phyloP scores from a whole-genome alignment of 2,888 invertebrate genomes.

The Entomobrya multifasciata region DNA sequence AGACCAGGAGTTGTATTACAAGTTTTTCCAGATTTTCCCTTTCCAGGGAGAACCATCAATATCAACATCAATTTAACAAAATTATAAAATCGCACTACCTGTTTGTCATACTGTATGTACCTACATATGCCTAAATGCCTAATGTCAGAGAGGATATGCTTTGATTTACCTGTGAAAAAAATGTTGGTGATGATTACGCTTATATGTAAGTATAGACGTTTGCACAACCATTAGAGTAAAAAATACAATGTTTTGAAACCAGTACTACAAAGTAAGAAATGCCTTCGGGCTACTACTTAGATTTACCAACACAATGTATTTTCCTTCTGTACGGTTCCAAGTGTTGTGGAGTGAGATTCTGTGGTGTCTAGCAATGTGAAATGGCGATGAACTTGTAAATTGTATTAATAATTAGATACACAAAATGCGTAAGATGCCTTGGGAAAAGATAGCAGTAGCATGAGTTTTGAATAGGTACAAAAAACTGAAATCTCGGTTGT shows the following conservation, averaged over 20 bases:
- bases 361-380: conserved; percentile 24
- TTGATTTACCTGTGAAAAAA: conserved; percentile 33
- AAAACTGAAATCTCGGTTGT: not conserved
- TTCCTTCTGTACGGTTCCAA: not conserved
- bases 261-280: not conserved
- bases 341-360: not conserved
- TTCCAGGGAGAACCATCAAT: conserved; percentile 47
- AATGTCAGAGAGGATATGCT: conserved; percentile 23
- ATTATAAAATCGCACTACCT: not conserved
- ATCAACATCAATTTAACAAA: conserved; percentile 8
- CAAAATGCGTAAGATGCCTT: not conserved
- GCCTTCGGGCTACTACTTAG: conserved; percentile 8
- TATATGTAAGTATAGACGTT: not conserved
- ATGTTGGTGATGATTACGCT: not conserved
- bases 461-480: too few relatives aligned
- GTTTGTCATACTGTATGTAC: not conserved
- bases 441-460: not conserved
- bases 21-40: conserved; percentile 60
- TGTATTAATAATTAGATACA: conserved; percentile 7
- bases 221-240: conserved; percentile 23
- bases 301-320: conserved; percentile 23
- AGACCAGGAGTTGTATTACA: conserved; percentile 65
- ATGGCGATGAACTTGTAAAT: conserved; percentile 46
- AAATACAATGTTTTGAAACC: not conserved
- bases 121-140: too few relatives aligned